phyloP scores from a whole-genome alignment of 2,888 invertebrate species.

The Andricus quercusramuli region DNA sequence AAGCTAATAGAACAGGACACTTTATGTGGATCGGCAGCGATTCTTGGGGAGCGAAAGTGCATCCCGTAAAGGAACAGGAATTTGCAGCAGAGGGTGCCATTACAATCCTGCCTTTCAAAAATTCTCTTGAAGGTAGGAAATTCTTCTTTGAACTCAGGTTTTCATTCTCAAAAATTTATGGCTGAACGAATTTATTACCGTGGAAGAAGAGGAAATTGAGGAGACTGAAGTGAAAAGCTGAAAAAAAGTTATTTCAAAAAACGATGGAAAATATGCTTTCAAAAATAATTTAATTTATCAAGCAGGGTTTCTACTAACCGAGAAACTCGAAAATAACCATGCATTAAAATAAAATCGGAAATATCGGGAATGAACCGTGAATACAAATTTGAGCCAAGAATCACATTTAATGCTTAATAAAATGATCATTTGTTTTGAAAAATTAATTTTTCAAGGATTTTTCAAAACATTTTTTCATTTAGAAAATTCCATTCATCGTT shows the following conservation, averaged over 20 bases:
- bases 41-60: slow-evolving; percentile 85
- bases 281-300: background rate
- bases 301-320: no score
- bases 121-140: slow-evolving; percentile 79
- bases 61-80: slow-evolving; percentile 83
- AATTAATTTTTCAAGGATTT: no score
- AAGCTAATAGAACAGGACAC: slow-evolving; percentile 81
- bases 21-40: slow-evolving; percentile 87
- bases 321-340: no score
- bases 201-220: background rate
- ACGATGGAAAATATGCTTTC: background rate
- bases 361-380: no score
- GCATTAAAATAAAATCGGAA: no score
- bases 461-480: no score
- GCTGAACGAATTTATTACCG: background rate
- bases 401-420: no score
- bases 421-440: no score
- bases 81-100: slow-evolving; percentile 83
- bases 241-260: background rate
- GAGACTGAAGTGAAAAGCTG: background rate
- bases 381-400: no score
- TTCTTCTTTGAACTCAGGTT: background rate
- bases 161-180: background rate
- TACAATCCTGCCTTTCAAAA: slow-evolving; percentile 83
- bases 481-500: no score